Base-by-base conservation (phyloP, 1,140 invertebrate species). In the Pseudomyrmex concolor region DNA sequence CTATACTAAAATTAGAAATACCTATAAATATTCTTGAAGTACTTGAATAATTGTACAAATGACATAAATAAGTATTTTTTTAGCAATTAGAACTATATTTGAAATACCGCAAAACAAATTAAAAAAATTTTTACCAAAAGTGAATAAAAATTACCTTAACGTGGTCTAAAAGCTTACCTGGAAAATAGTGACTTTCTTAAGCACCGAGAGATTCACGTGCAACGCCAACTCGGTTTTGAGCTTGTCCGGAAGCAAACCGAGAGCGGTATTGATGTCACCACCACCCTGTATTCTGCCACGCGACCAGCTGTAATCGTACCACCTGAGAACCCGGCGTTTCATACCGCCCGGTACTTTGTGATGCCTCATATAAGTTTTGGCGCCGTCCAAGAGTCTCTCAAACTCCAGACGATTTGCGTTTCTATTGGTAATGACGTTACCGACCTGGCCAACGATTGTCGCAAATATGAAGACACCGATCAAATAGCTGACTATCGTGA, bases 261-360 rank as follows among this genome's bases (percentile, higher is more conserved):
- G 94, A 1, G 98, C 98, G 7, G 98, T 99, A 92, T 99, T 99
- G 89, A 99, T 99, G 93, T 99, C 98, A 34, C 98, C 98, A 17
- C 98, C 98, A 13, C 98, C 98, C 93, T 99, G 98, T 83, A 99
- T 99, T 51, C 98, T 95, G n/a, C 98, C 98, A 85, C 98, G 96
- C 0, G 98, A 99, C 98, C 98, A 99, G 2, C 98, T 98, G 93
- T 99, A 99, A 93, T 99, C 98, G 93, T 99, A 99, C 98, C 98
- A 99, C 10, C 98, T 95, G 19, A 99, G 96, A 7, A 99, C 98
- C 25, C 98, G 94, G 45, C 97, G 95, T 93, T 99, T 99, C 97
- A 99, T 98, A 9, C 98, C 98, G 25, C 97, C 96, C 1, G 98
- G 98, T 7, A 99, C 98, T 95, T 99, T 99, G 94, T 99, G 98